Evolutionary conservation across 2,797 vertebrate species (phyloP).

Genomic region (Ctenochaetus hawaiiensis): DNA sequence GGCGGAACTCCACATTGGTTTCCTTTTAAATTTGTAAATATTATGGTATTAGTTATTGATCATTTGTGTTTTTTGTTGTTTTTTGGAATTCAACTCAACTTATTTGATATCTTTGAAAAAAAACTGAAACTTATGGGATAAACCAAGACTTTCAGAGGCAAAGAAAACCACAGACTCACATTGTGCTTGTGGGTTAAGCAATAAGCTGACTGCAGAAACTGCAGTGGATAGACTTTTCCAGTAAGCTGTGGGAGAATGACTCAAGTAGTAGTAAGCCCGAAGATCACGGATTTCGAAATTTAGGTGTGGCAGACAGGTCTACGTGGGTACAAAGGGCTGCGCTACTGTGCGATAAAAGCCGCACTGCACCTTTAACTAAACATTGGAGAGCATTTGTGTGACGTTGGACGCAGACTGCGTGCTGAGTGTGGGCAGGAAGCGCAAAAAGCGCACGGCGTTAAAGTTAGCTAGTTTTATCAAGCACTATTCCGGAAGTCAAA

Average conservation of each 20-base stretch:
- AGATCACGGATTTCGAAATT: conserved; percentile 76
- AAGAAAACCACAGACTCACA: background rate
- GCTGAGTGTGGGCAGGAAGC: conserved; percentile 81
- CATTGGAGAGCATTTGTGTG: conserved; percentile 56
- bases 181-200: conserved; percentile 25
- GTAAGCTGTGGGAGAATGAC: conserved; percentile 49
- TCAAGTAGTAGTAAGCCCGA: conserved; percentile 62
- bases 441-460: conserved; percentile 20
- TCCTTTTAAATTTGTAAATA: background rate
- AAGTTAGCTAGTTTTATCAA: background rate
- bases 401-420: conserved; percentile 81
- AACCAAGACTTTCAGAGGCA: background rate
- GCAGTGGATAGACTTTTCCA: background rate
- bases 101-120: background rate
- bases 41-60: too few relatives aligned
- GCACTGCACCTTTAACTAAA: conserved; percentile 86
- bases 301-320: conserved; percentile 80
- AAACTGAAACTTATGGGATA: background rate
- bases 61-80: too few relatives aligned
- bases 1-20: background rate
- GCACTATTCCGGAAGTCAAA: background rate
- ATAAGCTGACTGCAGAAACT: background rate
- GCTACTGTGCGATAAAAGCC: conserved; percentile 56
- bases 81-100: background rate
- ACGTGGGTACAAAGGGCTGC: conserved; percentile 30